Base-by-base conservation (phyloP, 2,888 invertebrate species). In the Scaeva pyrastri region DNA sequence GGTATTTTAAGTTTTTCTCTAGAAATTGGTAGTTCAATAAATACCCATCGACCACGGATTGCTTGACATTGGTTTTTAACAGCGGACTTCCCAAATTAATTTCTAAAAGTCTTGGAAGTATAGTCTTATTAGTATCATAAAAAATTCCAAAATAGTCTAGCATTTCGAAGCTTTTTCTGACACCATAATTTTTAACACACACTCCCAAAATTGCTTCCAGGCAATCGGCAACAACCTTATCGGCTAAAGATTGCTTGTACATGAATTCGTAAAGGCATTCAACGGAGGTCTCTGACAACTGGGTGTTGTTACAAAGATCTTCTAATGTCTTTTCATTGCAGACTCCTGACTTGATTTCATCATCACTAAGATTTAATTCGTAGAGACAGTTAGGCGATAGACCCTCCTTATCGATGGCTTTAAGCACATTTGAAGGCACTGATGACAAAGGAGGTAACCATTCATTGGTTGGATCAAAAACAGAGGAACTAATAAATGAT, bases 361-460 rank as follows among this genome's bases (percentile, higher is more conserved):
- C 90, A 0, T 90, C 88, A 2, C 92, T 91, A 36, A 95, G 90
- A 3, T 88, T 70, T 12, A 95, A 88, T 79, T 93, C 92, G 62
- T 93, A 94, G 0, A 95, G 89, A 31, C 94, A 92, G 45, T 91
- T 92, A 0, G 94, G 93, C 0, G 93, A 91, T 21, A 93, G 89
- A 80, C 92, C 87, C 12, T 89, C 75, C 0, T 86, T 43, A 1
- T 74, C 60, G 45, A 90, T 88, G 31, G 90, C 31, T 36, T 88
- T 70, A 11, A 88, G 80, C 0, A 95, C 90, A 84, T 92, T 92
- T 39, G 90, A 89, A 0, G 95, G 96, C 2, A 95, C 94, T 52
- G 94, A 93, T 90, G 95, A 96, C 4, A 96, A 94, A 0, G 98
- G 98, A 6, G 97, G 95, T 16, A 97, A 90, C 95, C 98, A 99